Conservation (phyloP, 2,113 vertebrate genomes). For the Tragelaphus strepsiceros region DNA sequence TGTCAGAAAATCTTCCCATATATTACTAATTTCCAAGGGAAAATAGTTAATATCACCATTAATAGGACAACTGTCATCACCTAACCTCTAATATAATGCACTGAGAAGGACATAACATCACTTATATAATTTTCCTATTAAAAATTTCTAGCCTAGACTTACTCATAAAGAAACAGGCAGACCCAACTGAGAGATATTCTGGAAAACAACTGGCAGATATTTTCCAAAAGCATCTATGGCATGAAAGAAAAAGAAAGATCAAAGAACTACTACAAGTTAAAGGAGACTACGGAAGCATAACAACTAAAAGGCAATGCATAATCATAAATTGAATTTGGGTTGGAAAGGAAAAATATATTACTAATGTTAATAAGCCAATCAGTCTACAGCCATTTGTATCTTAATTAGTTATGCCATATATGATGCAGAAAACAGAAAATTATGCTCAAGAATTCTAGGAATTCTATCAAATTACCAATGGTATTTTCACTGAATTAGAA, state of each 20-base stretch:
- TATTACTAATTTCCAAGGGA: neutral
- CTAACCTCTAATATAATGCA: neutral
- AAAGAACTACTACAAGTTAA: neutral
- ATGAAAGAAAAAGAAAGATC: neutral
- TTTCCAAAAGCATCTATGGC: neutral
- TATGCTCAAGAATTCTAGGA: neutral
- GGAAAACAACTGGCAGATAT: neutral
- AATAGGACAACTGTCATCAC: neutral
- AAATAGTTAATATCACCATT: neutral
- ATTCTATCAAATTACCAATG: neutral
- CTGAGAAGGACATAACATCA: neutral
- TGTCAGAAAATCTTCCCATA: neutral
- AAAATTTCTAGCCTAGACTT: neutral
- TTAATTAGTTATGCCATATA: neutral
- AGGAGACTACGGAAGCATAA: neutral
- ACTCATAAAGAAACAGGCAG: neutral
- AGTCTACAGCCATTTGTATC: neutral
- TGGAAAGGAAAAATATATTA: neutral
- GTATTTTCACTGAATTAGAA: neutral
- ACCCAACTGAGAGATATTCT: neutral
- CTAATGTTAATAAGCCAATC: neutral
- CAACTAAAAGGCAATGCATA: neutral
- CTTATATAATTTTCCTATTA: neutral
- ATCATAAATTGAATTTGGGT: neutral
- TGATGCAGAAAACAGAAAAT: neutral